Conservation (phyloP, 2,113 vertebrate genomes). For the Dicentrarchus labrax region DNA sequence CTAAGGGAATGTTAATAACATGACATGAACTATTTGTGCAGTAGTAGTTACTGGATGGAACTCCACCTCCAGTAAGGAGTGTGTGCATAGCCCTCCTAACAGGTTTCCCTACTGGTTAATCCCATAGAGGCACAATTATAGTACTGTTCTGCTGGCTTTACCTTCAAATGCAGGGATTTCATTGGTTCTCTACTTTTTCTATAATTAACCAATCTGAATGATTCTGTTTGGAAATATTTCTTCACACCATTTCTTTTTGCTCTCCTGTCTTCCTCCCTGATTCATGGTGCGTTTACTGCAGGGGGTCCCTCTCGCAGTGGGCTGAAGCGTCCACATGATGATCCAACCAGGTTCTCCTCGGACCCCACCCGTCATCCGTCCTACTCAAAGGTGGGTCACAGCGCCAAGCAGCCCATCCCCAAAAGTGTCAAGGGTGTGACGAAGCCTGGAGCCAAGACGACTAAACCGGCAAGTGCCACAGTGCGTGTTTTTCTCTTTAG, state of each 20-base stretch:
- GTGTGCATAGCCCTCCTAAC: too few species aligned
- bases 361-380: background rate
- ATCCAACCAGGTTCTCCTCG: background rate
- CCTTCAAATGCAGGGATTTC: background rate
- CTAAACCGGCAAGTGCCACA: constrained; percentile 13
- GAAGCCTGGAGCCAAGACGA: constrained; percentile 41
- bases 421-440: constrained; percentile 42
- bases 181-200: background rate
- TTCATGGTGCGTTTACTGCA: background rate
- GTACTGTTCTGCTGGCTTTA: background rate
- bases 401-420: constrained; percentile 29
- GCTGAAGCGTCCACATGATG: constrained; percentile 50
- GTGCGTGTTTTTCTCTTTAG: constrained; percentile 23
- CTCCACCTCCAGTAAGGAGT: too few species aligned
- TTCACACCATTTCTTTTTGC: background rate
- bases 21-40: background rate
- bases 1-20: background rate
- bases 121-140: too few species aligned
- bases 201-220: background rate
- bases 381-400: background rate
- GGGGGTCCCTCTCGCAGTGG: constrained; percentile 9
- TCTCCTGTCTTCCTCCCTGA: background rate
- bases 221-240: background rate
- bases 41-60: too few species aligned
- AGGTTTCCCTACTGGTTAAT: too few species aligned